These are phyloP conservation scores for Reinhardtius hippoglossoides DNA, from an alignment of 2,113 vertebrate genomes.

Conservation along the genomic window DNA sequence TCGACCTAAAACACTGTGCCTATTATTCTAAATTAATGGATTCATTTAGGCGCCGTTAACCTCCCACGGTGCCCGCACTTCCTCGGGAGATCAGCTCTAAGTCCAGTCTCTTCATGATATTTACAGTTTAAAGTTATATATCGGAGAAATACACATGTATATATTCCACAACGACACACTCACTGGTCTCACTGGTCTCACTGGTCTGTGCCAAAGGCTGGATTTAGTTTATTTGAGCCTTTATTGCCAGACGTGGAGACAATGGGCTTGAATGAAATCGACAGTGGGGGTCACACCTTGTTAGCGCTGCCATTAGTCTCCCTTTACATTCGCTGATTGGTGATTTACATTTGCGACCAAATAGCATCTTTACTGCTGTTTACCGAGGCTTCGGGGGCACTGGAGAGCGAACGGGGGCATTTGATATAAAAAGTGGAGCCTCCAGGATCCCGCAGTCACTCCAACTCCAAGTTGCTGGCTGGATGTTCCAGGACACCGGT, in stretches of 20 bases:
- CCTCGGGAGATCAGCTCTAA: slow-evolving; percentile 30
- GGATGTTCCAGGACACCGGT: slow-evolving; percentile 21
- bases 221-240: slow-evolving; percentile 61
- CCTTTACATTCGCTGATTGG: slow-evolving; percentile 87
- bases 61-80: slow-evolving; percentile 74
- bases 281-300: slow-evolving; percentile 86
- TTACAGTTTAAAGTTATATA: background rate
- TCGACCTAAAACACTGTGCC: slow-evolving; percentile 74
- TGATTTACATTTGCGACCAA: slow-evolving; percentile 87
- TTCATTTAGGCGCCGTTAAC: slow-evolving; percentile 79
- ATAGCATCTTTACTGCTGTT: slow-evolving; percentile 84
- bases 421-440: slow-evolving; percentile 83
- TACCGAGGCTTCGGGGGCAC: slow-evolving; percentile 58
- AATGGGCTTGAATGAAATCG: slow-evolving; percentile 60
- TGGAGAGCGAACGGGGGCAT: slow-evolving; percentile 37
- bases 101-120: background rate
- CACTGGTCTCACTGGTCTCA: background rate
- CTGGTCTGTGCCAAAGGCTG: background rate
- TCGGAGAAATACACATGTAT: background rate
- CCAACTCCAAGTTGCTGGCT: slow-evolving; percentile 32
- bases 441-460: slow-evolving; percentile 58
- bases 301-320: slow-evolving; percentile 86
- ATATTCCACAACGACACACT: background rate
- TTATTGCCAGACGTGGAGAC: slow-evolving; percentile 67
- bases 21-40: slow-evolving; percentile 84